phyloP scores from a whole-genome alignment of 2,113 vertebrate genomes.

The Ophthalmolycus amberensis region DNA sequence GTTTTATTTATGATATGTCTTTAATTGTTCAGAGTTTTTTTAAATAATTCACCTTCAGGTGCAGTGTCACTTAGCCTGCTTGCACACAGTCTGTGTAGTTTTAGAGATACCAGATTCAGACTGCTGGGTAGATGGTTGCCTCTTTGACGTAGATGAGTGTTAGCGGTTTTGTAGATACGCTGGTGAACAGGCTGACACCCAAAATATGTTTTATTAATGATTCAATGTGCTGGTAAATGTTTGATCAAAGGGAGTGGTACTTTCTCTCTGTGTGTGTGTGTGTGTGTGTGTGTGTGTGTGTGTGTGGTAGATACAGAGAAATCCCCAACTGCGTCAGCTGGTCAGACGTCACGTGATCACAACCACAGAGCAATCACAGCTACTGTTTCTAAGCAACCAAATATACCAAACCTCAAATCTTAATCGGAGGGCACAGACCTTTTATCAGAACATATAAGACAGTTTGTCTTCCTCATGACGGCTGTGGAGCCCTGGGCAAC shows the following conservation, averaged over 20 bases:
- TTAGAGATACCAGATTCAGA: background rate
- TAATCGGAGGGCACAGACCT: background rate
- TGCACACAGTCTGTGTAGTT: background rate
- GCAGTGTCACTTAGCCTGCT: background rate
- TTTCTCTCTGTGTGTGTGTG: background rate
- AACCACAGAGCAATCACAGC: constrained; percentile 7
- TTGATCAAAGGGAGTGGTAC: constrained; percentile 34
- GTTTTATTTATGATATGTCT: no score
- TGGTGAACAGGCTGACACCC: constrained; percentile 11
- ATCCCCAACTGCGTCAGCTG: constrained; percentile 41
- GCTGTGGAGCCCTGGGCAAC: background rate
- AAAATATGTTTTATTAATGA: constrained; percentile 39
- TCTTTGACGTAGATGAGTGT: background rate
- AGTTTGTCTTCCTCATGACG: constrained; percentile 2
- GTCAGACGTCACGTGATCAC: constrained; percentile 44
- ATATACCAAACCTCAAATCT: constrained; percentile 3
- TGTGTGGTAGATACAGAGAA: constrained; percentile 1
- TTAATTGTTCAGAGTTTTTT: background rate
- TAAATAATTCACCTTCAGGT: background rate
- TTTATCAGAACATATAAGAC: background rate
- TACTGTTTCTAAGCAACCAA: constrained; percentile 40
- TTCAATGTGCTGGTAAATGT: constrained; percentile 45
- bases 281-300: background rate
- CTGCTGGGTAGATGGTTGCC: background rate
- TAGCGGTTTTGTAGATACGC: background rate